Evolutionary conservation across 2,888 invertebrate species (phyloP).

Genomic region (Hyppa rectilinea): DNA sequence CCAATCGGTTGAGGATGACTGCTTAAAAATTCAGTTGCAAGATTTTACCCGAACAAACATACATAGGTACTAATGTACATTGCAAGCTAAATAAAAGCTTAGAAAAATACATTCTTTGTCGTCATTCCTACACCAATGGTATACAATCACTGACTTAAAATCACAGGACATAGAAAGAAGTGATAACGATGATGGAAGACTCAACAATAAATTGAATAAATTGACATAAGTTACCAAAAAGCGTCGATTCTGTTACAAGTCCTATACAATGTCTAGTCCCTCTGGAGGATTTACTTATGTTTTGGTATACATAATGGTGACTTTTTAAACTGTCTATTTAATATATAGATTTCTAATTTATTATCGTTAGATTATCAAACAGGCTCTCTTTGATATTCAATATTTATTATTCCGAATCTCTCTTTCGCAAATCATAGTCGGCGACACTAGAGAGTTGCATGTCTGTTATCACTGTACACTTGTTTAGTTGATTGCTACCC

Average conservation of each 20-base stretch:
- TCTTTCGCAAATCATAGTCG: not conserved
- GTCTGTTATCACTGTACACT: conserved; percentile 5
- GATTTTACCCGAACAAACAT: no score
- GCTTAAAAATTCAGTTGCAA: no score
- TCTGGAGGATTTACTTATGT: not conserved
- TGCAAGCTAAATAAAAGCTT: no score
- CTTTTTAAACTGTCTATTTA: not conserved
- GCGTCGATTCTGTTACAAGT: not conserved
- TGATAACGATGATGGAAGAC: not conserved
- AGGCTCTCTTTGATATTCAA: no score
- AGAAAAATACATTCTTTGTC: not conserved
- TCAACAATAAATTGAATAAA: not conserved
- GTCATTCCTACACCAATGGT: not conserved
- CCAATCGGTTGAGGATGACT: no score
- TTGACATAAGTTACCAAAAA: not conserved
- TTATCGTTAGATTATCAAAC: no score
- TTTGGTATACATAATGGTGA: not conserved
- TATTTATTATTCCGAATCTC: not conserved
- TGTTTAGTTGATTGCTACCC: conserved; percentile 45
- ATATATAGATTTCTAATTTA: not conserved
- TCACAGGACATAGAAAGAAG: not conserved
- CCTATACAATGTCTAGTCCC: not conserved
- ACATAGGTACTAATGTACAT: no score
- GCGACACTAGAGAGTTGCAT: not conserved
- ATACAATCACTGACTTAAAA: not conserved